Conservation (phyloP, 2,113 vertebrate species). For the Atrichornis clamosus region DNA sequence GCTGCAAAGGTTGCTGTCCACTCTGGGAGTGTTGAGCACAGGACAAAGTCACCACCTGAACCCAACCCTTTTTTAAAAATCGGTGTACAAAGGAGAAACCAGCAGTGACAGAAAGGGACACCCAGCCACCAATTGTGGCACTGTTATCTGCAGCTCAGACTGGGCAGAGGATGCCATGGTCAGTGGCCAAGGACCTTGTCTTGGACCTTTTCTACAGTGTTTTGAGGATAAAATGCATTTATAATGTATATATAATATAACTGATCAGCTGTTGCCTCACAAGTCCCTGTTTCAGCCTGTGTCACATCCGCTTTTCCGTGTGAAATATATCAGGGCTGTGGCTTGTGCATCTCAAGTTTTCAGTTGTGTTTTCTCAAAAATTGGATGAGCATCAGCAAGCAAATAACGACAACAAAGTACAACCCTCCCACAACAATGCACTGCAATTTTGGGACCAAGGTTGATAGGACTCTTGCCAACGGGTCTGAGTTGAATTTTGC, state of each 20-base stretch:
- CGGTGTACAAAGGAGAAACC: not conserved
- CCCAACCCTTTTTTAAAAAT: rapidly evolving
- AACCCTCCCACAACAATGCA: not conserved
- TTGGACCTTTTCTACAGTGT: not conserved
- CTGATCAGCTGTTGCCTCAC: rapidly evolving
- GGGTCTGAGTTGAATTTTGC: not conserved
- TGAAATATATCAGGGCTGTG: not conserved
- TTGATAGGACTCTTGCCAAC: not conserved
- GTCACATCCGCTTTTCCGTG: not conserved
- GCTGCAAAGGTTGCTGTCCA: not conserved
- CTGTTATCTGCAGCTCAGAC: not conserved
- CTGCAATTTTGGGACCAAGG: not conserved
- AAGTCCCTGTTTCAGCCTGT: not conserved
- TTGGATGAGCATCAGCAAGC: not conserved
- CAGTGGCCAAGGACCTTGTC: not conserved
- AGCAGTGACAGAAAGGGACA: not conserved
- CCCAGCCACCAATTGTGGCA: rapidly evolving
- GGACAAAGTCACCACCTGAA: not conserved
- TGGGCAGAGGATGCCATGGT: not conserved
- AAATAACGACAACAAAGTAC: not conserved
- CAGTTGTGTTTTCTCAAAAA: not conserved
- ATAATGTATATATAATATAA: too few relatives aligned
- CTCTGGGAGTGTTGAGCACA: not conserved
- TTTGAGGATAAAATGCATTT: not conserved
- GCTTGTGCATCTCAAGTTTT: not conserved